Evolutionary conservation across 2,113 vertebrate genomes (phyloP), one percentile per base, ranked within the genome.

Genomic region (Ammodytes dubius): DNA sequence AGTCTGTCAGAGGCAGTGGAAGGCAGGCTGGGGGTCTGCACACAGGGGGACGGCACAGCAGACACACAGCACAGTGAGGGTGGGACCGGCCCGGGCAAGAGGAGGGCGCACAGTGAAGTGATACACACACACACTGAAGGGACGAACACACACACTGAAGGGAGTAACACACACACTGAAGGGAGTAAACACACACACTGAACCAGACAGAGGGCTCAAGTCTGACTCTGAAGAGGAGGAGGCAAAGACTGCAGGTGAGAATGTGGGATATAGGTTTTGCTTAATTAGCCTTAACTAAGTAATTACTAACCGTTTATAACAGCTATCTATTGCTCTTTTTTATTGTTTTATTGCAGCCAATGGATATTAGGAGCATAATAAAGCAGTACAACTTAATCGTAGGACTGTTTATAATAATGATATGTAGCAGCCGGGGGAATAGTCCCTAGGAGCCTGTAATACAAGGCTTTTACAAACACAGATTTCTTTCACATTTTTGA

Each of bases 161-260:
- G 95, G 0, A 59, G 94, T 0, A 71, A 27, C 27, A 27, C 27
- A 27, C 27, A 10, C 42, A 0, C 60, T 0, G 66, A 93, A 10
- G 50, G 52, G 11, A 4, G n/a, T n/a, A n/a, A n/a, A 27, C 27
- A 27, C 27, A 27, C 27, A 10, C 42, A 0, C 60, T 0, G 66
- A 93, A 10, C 1, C 1, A 0, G 92, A 90, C 47, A 3, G 47
- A 0, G 96, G 86, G 0, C 75, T 57, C 61, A 95, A 93, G 35
- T 97, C 96, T 0, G 97, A 98, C 88, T 95, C 95, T 0, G 97
- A 98, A 74, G 97, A 97, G 14, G 96, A 97, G 15, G 91, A 93
- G 14, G 13, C 58, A 0, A 80, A 77, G 27, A 27, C 27, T 27
- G 27, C 27, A 27, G 27, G 27, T 27, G 27, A 27, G 27, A 27